Percentiles rank a stretch among this genome's conserved stretches.
Conservation (phyloP, 2,797 vertebrate species). For the Atherinosoma microstoma region DNA sequence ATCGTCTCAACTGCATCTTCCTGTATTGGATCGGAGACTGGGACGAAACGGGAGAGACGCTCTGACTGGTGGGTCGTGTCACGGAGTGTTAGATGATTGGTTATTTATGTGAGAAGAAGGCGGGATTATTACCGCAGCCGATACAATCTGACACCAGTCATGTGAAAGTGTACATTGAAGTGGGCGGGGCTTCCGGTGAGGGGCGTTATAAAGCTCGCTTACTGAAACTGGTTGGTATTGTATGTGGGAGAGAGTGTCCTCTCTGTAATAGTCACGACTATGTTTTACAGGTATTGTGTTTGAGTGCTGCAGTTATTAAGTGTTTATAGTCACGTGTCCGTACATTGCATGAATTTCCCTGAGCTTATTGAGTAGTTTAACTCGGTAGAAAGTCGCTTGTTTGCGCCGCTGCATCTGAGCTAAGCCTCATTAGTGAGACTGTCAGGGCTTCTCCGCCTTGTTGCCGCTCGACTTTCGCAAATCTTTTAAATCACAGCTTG, state of each 20-base stretch:
- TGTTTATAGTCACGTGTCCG: neutral
- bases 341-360: neutral
- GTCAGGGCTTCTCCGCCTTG: slow-evolving; percentile 24
- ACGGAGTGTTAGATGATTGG: neutral
- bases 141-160: neutral
- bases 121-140: neutral
- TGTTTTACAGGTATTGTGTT: slow-evolving; percentile 62
- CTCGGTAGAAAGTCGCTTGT: slow-evolving; percentile 5
- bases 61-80: slow-evolving; percentile 9
- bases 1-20: neutral
- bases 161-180: neutral
- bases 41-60: neutral
- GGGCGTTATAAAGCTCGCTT: slow-evolving; percentile 34
- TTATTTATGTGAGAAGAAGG: neutral
- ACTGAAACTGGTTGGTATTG: slow-evolving; percentile 14
- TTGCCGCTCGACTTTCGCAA: slow-evolving; percentile 17
- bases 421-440: slow-evolving; percentile 67
- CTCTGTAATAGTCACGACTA: slow-evolving; percentile 57
- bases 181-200: slow-evolving; percentile 45
- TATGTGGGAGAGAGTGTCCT: slow-evolving; percentile 24
- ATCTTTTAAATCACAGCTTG: neutral
- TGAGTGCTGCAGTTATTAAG: neutral
- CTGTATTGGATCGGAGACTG: neutral
- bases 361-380: neutral
- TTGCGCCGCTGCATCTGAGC: slow-evolving; percentile 25